Evolutionary conservation across 2,888 invertebrate genomes (phyloP), one percentile per base, ranked within the genome.

Genomic region (Lamproptera curius): DNA sequence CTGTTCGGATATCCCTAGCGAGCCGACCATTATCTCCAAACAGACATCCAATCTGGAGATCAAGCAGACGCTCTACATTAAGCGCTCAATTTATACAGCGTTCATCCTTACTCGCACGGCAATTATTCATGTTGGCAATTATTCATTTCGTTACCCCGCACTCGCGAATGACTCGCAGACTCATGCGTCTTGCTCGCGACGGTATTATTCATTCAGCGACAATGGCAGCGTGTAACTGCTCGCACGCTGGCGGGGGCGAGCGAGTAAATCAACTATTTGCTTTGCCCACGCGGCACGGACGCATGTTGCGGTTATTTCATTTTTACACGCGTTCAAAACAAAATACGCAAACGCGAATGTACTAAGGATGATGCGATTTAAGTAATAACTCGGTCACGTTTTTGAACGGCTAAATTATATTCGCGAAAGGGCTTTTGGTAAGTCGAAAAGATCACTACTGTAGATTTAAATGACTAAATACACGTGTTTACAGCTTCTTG

Each of bases 181-280:
- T 52, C 69, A 73, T 80, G 65, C 61, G 59, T 79, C 74, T 74
- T 65, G 56, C 52, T 33, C 37, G 65, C 66, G 82, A 78, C 80
- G 64, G 59, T 74, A 71, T 77, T 76, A 81, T 82, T 82, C 80
- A 81, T 72, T 63, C 51, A 41, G 57, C 59, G 67, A 65, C 67
- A 67, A 59, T 65, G 74, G 70, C 70, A 54, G 65, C 61, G 61
- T 61, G 63, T 23, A 69, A 65, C 55, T 42, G 54, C 53, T 57
- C 62, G 53, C 55, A 59, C 52, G 63, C 65, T 63, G 54, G 55
- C 62, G 59, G 68, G 67, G 67, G 71, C 68, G 68, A 50, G 60
- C 60, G 65, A 64, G 71, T 82, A 82, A 83, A 84, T 85, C 83
- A 83, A 83, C 82, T 82, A 81, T 83, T 84, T 84, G 83, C 75